A percentile compares a stretch with the other conserved stretches of the same genome.
Evolutionary conservation across 2,113 vertebrate species (phyloP).

Genomic region (rat (Rattus norvegicus)): GRCr8 NC_086020.1:40362501-40363000

Average conservation of each 20-base stretch:
- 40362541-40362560: too few species aligned
- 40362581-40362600: too few species aligned
- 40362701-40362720: neutral
- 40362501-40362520: slow-evolving; percentile 32
- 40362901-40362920: neutral
- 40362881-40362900: neutral
- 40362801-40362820: neutral
- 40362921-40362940: neutral
- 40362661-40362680: neutral
- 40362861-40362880: neutral
- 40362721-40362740: neutral
- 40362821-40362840: neutral
- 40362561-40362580: neutral
- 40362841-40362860: neutral
- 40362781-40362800: neutral
- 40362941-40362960: neutral
- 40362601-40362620: neutral
- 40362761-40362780: neutral
- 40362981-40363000: neutral
- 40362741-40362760: neutral
- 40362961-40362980: neutral
- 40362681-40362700: neutral
- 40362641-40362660: neutral
- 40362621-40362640: neutral
- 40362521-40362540: neutral